These are phyloP conservation scores for Ormyrus thymus DNA, from an alignment of 2,888 invertebrate species.

Conservation along the genomic window DNA sequence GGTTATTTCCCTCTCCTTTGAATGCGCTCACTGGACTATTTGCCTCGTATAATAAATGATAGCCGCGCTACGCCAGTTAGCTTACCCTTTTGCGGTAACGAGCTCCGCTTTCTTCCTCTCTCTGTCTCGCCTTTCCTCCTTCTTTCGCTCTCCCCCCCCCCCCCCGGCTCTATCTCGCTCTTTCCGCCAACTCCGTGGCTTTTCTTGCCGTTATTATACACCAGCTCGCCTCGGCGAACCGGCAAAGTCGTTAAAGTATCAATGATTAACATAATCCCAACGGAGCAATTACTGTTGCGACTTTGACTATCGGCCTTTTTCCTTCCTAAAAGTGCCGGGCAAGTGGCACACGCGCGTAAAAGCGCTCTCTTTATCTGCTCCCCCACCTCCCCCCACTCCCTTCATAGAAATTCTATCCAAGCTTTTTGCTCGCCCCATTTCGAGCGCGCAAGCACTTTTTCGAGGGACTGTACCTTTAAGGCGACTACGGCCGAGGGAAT, in stretches of 20 bases:
- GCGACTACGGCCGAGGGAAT: background rate
- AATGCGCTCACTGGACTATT: constrained; percentile 37
- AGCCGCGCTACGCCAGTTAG: constrained; percentile 30
- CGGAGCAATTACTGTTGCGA: constrained; percentile 54
- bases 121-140: background rate
- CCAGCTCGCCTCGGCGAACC: constrained; percentile 9
- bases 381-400: background rate
- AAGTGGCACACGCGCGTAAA: constrained; percentile 49
- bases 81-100: constrained; percentile 46
- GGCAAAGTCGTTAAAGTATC: constrained; percentile 56
- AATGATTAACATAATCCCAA: constrained; percentile 57
- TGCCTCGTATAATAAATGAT: constrained; percentile 46
- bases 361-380: constrained; percentile 4
- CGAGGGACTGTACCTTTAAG: constrained; percentile 4
- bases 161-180: background rate
- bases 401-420: constrained; percentile 49
- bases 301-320: constrained; percentile 39
- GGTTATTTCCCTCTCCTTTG: constrained; percentile 39
- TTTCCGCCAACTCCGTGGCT: constrained; percentile 43
- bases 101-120: constrained; percentile 38
- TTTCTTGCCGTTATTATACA: constrained; percentile 49
- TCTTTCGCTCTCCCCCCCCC: background rate
- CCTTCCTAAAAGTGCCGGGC: constrained; percentile 42
- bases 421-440: constrained; percentile 45
- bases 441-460: constrained; percentile 51